These are phyloP conservation scores for Mamestra configurata DNA, from an alignment of 1,140 invertebrate genomes.

Conservation along the genomic window DNA sequence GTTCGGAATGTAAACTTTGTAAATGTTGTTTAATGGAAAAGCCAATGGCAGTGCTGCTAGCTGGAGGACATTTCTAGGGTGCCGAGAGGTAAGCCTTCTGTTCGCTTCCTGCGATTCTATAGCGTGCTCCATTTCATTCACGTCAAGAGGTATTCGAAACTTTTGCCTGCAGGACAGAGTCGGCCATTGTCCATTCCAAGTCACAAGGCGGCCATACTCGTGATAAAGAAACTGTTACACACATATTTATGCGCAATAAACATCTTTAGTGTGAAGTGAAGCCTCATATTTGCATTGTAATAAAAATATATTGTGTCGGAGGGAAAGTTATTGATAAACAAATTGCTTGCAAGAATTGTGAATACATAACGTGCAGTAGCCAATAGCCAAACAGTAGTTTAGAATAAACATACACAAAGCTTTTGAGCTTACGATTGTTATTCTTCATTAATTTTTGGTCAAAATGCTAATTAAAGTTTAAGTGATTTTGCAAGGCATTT, in stretches of 20 bases:
- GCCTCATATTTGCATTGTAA: background rate
- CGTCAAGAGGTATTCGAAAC: background rate
- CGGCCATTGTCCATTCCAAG: background rate
- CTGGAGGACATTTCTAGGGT: constrained; percentile 19
- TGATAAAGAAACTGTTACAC: constrained; percentile 54
- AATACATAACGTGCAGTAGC: background rate
- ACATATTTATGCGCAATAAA: constrained; percentile 53
- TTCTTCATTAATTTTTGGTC: too few species aligned
- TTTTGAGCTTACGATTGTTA: too few species aligned
- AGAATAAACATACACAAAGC: too few species aligned
- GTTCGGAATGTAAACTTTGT: background rate
- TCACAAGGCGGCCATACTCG: constrained; percentile 38
- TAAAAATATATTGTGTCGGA: background rate
- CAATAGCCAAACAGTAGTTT: background rate
- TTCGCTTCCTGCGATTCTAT: background rate
- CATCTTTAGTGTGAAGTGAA: constrained; percentile 1
- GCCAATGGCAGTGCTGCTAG: background rate
- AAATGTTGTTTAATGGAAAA: background rate
- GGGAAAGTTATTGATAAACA: background rate
- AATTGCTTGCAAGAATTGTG: background rate
- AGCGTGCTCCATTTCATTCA: background rate
- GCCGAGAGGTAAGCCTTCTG: background rate
- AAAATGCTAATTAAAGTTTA: too few species aligned
- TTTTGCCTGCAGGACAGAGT: background rate
- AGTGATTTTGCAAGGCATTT: too few species aligned